These are phyloP conservation scores for Andrena marginata DNA, from an alignment of 2,888 invertebrate genomes.

Conservation along the genomic window DNA sequence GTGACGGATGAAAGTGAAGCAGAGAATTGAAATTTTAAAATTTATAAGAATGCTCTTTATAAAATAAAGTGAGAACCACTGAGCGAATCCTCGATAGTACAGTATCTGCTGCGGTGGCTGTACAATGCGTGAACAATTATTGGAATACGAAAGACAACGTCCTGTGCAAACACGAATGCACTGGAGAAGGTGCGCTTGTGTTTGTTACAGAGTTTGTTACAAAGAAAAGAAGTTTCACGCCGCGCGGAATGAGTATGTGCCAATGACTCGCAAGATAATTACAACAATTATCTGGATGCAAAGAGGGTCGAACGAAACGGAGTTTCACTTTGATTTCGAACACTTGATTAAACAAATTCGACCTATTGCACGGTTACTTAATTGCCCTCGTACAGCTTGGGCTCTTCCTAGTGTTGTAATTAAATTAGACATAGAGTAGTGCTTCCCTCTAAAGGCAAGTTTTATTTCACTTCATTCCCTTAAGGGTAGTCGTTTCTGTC, in stretches of 20 bases:
- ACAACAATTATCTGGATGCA: conserved; percentile 71
- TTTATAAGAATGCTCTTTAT: neutral
- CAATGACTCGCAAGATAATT: conserved; percentile 74
- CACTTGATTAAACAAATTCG: conserved; percentile 72
- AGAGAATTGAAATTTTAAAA: neutral
- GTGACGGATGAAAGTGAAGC: neutral
- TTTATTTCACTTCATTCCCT: too few relatives aligned
- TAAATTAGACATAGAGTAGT: neutral
- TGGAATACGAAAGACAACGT: conserved; percentile 65
- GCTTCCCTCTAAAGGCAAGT: too few relatives aligned
- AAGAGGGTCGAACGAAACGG: conserved; percentile 31
- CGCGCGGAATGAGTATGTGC: conserved; percentile 64
- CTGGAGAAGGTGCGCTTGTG: conserved; percentile 29
- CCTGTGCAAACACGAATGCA: conserved; percentile 32
- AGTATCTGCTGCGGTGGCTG: conserved; percentile 65
- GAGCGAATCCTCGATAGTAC: conserved; percentile 61
- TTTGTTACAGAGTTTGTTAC: conserved; percentile 31
- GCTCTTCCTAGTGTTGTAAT: conserved; percentile 30
- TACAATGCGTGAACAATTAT: conserved; percentile 65
- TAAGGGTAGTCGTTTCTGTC: too few relatives aligned
- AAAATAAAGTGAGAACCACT: conserved; percentile 49
- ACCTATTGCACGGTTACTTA: conserved; percentile 47
- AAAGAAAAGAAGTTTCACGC: conserved; percentile 61
- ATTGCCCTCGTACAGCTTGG: conserved; percentile 31
- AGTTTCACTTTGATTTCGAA: conserved; percentile 74